A percentile compares a stretch with the other conserved stretches of the same genome.
phyloP scores from a whole-genome alignment of 2,113 vertebrate species.

The Actinemys pallida region DNA sequence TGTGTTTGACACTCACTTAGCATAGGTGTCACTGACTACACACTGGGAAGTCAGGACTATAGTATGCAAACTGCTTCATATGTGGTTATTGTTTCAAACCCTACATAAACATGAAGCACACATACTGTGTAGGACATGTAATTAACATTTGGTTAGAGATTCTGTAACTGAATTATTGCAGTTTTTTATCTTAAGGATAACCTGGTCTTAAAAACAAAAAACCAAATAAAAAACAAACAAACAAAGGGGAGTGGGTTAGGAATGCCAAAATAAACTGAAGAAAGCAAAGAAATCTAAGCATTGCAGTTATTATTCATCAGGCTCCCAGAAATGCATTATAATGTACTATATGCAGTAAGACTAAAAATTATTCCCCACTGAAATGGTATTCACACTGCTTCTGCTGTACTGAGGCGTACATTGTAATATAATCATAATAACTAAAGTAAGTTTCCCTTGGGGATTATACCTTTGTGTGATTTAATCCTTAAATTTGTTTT shows the following conservation, averaged over 20 bases:
- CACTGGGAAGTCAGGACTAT: background rate
- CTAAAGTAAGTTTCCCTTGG: slow-evolving; percentile 78
- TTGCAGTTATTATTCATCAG: slow-evolving; percentile 65
- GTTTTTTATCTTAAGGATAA: background rate
- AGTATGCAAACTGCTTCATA: background rate
- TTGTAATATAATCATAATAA: slow-evolving; percentile 80
- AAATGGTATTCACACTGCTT: slow-evolving; percentile 72
- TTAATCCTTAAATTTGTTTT: slow-evolving; percentile 85
- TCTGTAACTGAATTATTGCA: background rate
- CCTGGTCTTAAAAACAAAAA: background rate
- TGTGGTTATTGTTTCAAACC: background rate
- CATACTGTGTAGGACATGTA: accelerated
- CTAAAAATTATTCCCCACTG: slow-evolving; percentile 81
- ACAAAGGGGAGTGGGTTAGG: background rate
- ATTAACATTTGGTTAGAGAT: background rate
- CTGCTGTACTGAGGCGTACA: slow-evolving; percentile 69
- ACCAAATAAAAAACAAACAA: background rate
- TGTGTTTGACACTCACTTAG: background rate
- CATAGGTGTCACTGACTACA: background rate
- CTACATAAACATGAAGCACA: background rate
- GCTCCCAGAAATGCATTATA: slow-evolving; percentile 71
- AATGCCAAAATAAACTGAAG: slow-evolving; percentile 40
- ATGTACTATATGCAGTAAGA: slow-evolving; percentile 77
- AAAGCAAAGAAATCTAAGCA: slow-evolving; percentile 35
- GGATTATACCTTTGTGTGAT: slow-evolving; percentile 81